phyloP scores from a whole-genome alignment of 2,888 invertebrate species.

The Rhabditophanes sp. region DNA sequence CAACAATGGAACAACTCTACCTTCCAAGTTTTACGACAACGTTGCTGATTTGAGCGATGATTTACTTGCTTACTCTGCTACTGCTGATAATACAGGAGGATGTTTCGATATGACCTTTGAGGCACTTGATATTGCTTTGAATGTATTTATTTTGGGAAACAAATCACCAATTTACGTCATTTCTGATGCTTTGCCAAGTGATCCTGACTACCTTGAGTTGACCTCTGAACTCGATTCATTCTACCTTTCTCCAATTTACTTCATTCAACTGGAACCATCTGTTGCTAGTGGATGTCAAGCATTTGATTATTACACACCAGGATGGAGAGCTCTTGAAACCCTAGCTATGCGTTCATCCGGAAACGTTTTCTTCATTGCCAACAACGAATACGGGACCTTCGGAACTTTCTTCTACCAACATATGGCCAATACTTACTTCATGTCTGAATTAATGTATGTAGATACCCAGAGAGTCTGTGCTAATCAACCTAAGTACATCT shows the following conservation, averaged over 20 bases:
- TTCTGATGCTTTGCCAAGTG: constrained; percentile 24
- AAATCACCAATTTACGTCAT: constrained; percentile 28
- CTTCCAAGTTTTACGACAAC: not conserved
- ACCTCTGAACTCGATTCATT: constrained; percentile 19
- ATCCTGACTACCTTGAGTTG: constrained; percentile 10
- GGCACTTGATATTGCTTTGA: constrained; percentile 1
- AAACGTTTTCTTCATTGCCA: too few relatives aligned
- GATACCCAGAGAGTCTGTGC: too few relatives aligned
- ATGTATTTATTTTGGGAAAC: too few relatives aligned
- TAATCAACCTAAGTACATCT: too few relatives aligned
- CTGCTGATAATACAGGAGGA: not conserved
- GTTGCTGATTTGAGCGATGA: not conserved
- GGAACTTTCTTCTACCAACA: too few relatives aligned
- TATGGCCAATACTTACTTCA: too few relatives aligned
- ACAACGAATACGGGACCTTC: too few relatives aligned
- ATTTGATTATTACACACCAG: not conserved
- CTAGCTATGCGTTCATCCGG: constrained; percentile 7
- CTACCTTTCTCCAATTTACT: constrained; percentile 21
- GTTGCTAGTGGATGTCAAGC: not conserved
- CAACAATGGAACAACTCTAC: constrained; percentile 8
- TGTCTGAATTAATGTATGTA: too few relatives aligned
- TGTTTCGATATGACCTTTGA: not conserved
- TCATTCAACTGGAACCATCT: constrained; percentile 15
- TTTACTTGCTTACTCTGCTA: not conserved
- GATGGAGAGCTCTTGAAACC: constrained; percentile 4